Base-by-base conservation (phyloP, 2,113 vertebrate genomes). In the Indicator maculatus region DNA sequence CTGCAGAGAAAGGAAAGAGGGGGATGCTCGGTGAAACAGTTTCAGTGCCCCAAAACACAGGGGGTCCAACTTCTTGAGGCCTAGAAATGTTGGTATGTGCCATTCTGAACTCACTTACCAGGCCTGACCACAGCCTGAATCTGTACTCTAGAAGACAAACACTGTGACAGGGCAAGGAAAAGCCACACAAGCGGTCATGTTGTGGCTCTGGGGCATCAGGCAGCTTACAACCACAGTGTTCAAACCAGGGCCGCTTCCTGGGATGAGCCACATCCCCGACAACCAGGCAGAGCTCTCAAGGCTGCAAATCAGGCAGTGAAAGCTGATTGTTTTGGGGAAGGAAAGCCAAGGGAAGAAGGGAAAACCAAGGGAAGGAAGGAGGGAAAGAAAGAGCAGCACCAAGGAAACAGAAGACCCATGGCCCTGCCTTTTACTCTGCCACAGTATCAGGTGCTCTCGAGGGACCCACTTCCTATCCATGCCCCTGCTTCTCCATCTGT, bases 1-100 rank as follows among this genome's bases (percentile, higher is more conserved):
- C 99, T 99, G 94, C 18, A 74, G 71, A 90, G 88, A 81, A 66
- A 64, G 84, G 26, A 53, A 8, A 69, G 70, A 87, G 64, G 53
- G 50, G 59, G 74, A 79, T 11, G 55, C 30, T 83, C 70, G 58
- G 44, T n/a, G 36, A 63, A 82, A 70, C 44, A n/a, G 13, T 31
- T 86, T 2, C 52, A 74, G 59, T 4, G 38, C 41, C 16, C 33
- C 58, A 95, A 56, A 71, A 63, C 13, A 27, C 1, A 67, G n/a
- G 7, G 36, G 60, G 56, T 11, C n/a, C 60, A 52, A 5, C 1
- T 44, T 24, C 56, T 44, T 31, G 55, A 15, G 15, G 28, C 31
- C 39, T 39, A 30, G 20, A 16, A 26, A n/a, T 1, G 5, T 41
- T 3, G 1, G 28, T 15, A 45, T 3, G 12, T 15, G 26, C 18